Evolutionary conservation across 2,888 invertebrate genomes (phyloP).

Genomic region (Temnothorax unifasciatus): DNA sequence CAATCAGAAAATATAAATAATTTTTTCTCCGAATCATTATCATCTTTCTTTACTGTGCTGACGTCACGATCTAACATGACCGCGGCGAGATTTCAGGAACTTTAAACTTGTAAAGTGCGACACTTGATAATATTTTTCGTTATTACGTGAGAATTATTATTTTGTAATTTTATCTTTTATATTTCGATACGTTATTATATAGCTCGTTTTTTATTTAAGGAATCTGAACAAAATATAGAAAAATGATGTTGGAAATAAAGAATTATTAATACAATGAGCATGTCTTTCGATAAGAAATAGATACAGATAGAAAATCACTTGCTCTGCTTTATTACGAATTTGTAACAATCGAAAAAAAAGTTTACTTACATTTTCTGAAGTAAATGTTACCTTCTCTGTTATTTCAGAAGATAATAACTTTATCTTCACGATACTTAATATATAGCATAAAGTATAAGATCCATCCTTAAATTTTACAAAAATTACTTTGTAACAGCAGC

Average conservation of each 20-base stretch:
- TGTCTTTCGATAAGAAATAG: neutral
- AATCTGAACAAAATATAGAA: neutral
- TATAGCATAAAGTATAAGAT: neutral
- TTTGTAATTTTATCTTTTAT: neutral
- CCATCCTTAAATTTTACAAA: neutral
- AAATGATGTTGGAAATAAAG: neutral
- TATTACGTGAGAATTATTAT: too few species aligned
- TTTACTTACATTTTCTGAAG: slow-evolving; percentile 25
- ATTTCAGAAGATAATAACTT: slow-evolving; percentile 15
- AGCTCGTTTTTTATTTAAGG: neutral
- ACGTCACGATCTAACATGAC: too few species aligned
- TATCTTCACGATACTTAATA: neutral
- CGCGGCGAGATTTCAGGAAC: too few species aligned
- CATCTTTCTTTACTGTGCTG: neutral
- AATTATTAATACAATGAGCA: neutral
- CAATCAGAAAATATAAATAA: slow-evolving; percentile 12
- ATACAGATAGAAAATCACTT: neutral
- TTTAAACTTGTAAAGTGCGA: too few species aligned
- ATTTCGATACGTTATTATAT: neutral
- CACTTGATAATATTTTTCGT: too few species aligned
- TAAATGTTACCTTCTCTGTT: neutral
- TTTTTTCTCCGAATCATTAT: neutral
- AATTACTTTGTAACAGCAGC: neutral
- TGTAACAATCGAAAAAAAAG: neutral
- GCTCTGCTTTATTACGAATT: neutral